These are phyloP conservation scores for Clostera curtula DNA, from an alignment of 2,888 invertebrate genomes.

Conservation along the genomic window DNA sequence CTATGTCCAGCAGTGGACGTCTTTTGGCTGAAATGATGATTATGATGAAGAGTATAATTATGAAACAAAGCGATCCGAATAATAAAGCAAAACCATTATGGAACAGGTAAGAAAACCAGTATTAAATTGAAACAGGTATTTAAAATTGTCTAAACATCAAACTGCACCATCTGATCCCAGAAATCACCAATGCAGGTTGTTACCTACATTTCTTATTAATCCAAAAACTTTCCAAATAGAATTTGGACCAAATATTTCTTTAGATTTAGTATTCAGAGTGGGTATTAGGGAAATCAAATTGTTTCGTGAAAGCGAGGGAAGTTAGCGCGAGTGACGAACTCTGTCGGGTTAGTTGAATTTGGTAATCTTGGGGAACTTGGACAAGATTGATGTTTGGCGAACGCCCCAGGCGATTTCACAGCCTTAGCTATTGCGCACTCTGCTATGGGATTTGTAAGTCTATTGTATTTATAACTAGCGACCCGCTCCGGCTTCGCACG, in stretches of 20 bases:
- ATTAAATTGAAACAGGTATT: no score
- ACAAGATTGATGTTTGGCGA: constrained; percentile 34
- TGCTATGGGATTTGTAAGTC: no score
- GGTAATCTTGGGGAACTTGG: constrained; percentile 26
- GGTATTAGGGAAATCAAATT: constrained; percentile 36
- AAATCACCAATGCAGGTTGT: constrained; percentile 8
- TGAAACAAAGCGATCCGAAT: no score
- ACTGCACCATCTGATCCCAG: no score
- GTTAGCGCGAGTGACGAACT: constrained; percentile 29
- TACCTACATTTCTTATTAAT: constrained; percentile 16
- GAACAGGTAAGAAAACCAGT: no score
- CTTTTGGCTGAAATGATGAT: no score
- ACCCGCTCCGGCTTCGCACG: no score
- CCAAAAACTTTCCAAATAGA: constrained; percentile 16
- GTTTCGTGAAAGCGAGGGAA: constrained; percentile 29
- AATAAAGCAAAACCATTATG: no score
- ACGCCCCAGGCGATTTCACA: constrained; percentile 20
- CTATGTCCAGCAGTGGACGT: no score
- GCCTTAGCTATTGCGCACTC: constrained; percentile 17
- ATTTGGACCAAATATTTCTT: constrained; percentile 21
- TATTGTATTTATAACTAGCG: no score
- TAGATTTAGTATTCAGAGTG: constrained; percentile 26
- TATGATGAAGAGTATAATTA: no score
- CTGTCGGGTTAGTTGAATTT: constrained; percentile 32
- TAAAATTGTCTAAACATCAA: no score